phyloP scores from a whole-genome alignment of 2,113 vertebrate species.

The Mormyrus iriodes region DNA sequence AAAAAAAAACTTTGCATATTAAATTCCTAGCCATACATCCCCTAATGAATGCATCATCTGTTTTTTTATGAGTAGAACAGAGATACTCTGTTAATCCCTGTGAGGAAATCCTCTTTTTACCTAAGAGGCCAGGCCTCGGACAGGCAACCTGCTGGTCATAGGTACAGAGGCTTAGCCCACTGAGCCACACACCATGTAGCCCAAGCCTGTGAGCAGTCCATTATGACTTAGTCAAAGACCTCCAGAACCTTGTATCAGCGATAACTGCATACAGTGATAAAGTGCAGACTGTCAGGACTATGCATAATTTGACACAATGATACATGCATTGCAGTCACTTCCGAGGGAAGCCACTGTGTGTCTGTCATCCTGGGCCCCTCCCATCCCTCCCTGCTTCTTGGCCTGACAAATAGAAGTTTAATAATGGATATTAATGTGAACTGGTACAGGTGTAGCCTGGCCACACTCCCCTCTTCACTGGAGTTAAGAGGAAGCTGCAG shows the following conservation, averaged over 20 bases:
- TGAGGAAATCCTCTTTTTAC: neutral
- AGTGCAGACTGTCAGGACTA: neutral
- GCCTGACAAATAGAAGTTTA: slow-evolving; percentile 7
- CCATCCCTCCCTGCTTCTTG: neutral
- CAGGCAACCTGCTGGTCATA: neutral
- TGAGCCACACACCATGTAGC: neutral
- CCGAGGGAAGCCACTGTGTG: neutral
- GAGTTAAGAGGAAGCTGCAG: neutral
- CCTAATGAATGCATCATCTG: slow-evolving; percentile 5
- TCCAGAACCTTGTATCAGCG: neutral
- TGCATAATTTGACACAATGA: slow-evolving; percentile 25
- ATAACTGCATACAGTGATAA: slow-evolving; percentile 6
- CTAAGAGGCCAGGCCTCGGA: neutral
- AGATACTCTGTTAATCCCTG: neutral
- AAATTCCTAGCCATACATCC: neutral
- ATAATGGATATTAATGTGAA: neutral
- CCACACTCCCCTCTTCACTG: neutral
- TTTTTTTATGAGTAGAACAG: neutral
- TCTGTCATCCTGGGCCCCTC: neutral
- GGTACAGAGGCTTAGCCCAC: neutral
- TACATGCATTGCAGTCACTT: slow-evolving; percentile 1
- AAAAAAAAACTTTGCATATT: neutral
- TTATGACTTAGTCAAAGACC: neutral
- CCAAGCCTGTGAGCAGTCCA: neutral
- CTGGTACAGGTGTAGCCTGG: neutral